Base-by-base conservation (phyloP, 1,140 invertebrate species). In the Lerema accius region DNA sequence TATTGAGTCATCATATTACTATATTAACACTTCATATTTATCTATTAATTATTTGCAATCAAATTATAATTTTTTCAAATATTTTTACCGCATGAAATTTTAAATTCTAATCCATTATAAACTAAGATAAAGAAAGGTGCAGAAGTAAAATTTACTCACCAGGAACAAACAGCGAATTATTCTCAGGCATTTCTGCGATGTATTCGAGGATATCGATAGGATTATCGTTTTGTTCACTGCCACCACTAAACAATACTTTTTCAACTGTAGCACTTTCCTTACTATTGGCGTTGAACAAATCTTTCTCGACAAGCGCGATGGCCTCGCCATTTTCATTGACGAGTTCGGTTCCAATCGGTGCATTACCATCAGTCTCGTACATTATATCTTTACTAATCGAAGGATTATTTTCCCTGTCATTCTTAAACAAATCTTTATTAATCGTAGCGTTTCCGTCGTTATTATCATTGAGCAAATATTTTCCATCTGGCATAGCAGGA, bases 111-210 rank as follows among this genome's bases (percentile, higher is more conserved):
- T n/a, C n/a, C n/a, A n/a, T n/a, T n/a, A n/a, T n/a, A n/a, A n/a
- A n/a, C n/a, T 14, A 11, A 19, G 15, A 37, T 35, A 50, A 19
- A 40, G 39, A 6, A 32, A 14, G 10, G 39, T 42, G 16, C 28
- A 16, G 9, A 39, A 23, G 28, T 19, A 32, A 28, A 19, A 19
- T 9, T 7, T 4, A 32, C 71, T 70, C 32, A 73, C 71, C 71
- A 17, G 60, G 43, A 46, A 39, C 35, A 35, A 39, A 50, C n/a
- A 55, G 28, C 3, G 26, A 59, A 46, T 65, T 69, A 50, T 46
- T 65, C 14, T 58, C 46, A 4, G 67, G 53, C 50, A 73, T 39
- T 7, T 69, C 63, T 14, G 70, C 63, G 32, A 66, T 70, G 46
- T 26, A 49, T 46, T 58, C 55, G 17, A 58, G 55, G 13, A 66